Conservation (phyloP, 2,797 vertebrate genomes). For the Thamnophis elegans region DNA sequence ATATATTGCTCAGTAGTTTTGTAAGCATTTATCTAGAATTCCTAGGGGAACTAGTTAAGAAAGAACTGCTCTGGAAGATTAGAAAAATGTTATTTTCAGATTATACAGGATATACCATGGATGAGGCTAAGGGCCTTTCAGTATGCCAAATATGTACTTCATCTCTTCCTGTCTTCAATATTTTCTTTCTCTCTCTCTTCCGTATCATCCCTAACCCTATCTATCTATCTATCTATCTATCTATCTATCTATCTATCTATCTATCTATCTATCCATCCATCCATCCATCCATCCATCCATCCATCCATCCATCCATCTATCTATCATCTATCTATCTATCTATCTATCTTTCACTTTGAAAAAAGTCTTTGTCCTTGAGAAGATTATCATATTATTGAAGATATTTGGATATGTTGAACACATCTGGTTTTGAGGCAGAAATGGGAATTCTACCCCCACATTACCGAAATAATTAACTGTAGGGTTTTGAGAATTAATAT, state of each 20-base stretch:
- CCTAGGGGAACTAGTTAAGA: not conserved
- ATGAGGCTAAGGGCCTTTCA: not conserved
- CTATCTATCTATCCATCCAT: too few relatives aligned
- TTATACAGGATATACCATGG: not conserved
- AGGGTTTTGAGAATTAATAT: not conserved
- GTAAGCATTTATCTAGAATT: not conserved
- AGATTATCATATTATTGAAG: conserved; percentile 71
- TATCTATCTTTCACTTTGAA: conserved; percentile 64
- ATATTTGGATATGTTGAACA: conserved; percentile 68
- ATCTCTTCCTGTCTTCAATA: conserved; percentile 52
- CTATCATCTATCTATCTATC: too few relatives aligned
- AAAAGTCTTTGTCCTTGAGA: conserved; percentile 68
- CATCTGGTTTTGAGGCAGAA: conserved; percentile 66
- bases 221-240: too few relatives aligned
- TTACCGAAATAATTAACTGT: not conserved
- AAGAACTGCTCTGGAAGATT: not conserved
- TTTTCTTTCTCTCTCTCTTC: conserved; percentile 65
- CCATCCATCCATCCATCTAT: too few relatives aligned
- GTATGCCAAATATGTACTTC: not conserved
- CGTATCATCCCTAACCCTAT: too few relatives aligned
- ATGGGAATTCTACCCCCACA: not conserved
- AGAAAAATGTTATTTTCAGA: not conserved
- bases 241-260: too few relatives aligned
- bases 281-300: too few relatives aligned
- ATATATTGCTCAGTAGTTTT: not conserved